phyloP scores from a whole-genome alignment of 1,140 invertebrate species.

The Brachionus paranguensis region DNA sequence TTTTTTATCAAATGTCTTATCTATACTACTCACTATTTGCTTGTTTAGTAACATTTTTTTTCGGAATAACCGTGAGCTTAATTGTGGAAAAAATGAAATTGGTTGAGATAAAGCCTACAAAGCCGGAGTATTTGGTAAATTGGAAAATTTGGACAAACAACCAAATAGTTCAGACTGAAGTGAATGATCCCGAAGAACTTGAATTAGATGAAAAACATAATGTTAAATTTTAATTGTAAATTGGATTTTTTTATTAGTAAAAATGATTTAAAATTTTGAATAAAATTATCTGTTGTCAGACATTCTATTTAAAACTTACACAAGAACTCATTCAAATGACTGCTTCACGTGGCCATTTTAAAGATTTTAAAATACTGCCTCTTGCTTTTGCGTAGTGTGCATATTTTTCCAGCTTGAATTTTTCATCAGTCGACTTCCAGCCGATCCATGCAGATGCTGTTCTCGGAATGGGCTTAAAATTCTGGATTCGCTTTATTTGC shows the following conservation, averaged over 20 bases:
- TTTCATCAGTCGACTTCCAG: constrained; percentile 6
- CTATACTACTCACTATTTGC: constrained; percentile 16
- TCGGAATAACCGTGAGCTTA: neutral
- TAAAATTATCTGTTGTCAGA: neutral
- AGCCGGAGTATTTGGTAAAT: neutral
- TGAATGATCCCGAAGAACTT: neutral
- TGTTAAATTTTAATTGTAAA: constrained; percentile 1
- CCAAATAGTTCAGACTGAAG: neutral
- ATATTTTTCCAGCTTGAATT: neutral
- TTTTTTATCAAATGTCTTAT: constrained; percentile 28
- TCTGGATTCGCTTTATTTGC: neutral
- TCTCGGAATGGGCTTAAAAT: neutral
- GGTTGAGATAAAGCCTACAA: neutral
- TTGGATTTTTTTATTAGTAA: neutral
- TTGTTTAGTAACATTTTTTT: neutral
- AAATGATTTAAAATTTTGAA: neutral
- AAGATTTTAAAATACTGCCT: neutral
- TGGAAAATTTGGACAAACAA: constrained; percentile 1
- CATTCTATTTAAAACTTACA: neutral
- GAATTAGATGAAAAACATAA: neutral
- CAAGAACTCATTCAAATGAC: neutral
- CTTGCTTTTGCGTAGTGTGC: neutral
- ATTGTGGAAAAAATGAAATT: constrained; percentile 1
- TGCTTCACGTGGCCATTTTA: constrained; percentile 32
- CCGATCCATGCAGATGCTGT: constrained; percentile 11